Conservation (phyloP, 2,888 invertebrate genomes). For the Tryphoninae sp. region DNA sequence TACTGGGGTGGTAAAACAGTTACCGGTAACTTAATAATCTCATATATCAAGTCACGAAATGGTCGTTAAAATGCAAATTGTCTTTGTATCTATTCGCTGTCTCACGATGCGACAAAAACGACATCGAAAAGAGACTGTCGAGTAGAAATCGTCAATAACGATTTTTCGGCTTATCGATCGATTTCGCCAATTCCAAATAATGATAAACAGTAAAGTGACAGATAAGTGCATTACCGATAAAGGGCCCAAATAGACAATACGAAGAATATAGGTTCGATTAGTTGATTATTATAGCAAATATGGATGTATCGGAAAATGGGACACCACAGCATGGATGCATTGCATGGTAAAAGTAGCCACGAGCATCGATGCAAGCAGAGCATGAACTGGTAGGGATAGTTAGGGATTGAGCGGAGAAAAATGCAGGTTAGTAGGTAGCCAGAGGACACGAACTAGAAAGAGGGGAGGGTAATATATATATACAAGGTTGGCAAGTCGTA, state of each 20-base stretch:
- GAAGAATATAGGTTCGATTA: neutral
- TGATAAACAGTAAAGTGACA: too few relatives aligned
- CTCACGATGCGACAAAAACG: neutral
- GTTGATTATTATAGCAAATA: neutral
- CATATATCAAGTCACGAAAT: neutral
- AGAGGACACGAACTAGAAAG: neutral
- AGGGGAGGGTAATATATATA: slow-evolving; percentile 37
- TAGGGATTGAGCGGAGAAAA: slow-evolving; percentile 59
- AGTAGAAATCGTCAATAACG: too few relatives aligned
- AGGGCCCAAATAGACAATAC: too few relatives aligned
- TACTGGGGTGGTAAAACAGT: neutral
- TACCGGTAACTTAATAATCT: neutral
- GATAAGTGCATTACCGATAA: too few relatives aligned
- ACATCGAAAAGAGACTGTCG: neutral
- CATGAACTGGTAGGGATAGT: neutral
- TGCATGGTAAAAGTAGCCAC: neutral
- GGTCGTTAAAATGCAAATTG: neutral
- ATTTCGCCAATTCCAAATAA: too few relatives aligned
- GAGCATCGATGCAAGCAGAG: neutral
- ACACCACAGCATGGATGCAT: neutral
- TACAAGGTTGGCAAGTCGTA: slow-evolving; percentile 51
- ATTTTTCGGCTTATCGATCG: too few relatives aligned
- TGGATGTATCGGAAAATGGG: neutral
- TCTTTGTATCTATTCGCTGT: neutral
- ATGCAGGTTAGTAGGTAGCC: slow-evolving; percentile 66